These are phyloP conservation scores for Pegea sp. DNA, from an alignment of 23 tunicate species.

Conservation along the genomic window DNA sequence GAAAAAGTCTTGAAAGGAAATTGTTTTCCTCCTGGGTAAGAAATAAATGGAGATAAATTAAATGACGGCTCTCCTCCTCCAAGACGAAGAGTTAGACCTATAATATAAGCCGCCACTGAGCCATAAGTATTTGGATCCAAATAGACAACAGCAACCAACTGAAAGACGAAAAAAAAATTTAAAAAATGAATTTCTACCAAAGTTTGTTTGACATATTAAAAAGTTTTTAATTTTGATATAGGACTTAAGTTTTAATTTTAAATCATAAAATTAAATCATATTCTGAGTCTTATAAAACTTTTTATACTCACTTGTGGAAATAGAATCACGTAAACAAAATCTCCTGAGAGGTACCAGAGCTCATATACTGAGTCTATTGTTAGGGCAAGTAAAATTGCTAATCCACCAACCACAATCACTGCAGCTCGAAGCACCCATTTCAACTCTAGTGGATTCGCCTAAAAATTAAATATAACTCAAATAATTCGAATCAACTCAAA, in stretches of 20 bases:
- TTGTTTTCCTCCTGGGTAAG: conserved; percentile 35
- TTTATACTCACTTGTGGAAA: conserved; percentile 56
- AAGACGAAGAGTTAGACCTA: conserved; percentile 38
- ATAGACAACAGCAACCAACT: conserved; percentile 41
- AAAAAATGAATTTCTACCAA: too few species aligned
- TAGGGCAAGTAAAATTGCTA: conserved; percentile 35
- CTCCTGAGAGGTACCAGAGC: conserved; percentile 39
- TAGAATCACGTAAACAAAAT: conserved; percentile 59
- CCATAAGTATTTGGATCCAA: conserved; percentile 81
- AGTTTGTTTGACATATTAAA: too few species aligned
- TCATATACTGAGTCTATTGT: conserved; percentile 62
- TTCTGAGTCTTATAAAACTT: not conserved
- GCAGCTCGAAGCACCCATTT: conserved; percentile 41
- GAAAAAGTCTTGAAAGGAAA: conserved; percentile 66
- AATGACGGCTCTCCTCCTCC: conserved; percentile 65
- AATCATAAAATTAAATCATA: not conserved
- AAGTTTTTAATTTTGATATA: not conserved
- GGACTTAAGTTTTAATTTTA: not conserved
- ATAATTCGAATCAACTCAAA: not conserved
- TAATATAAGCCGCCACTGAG: conserved; percentile 29
- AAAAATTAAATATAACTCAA: not conserved
- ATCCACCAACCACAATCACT: conserved; percentile 24
- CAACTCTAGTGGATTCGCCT: conserved; percentile 52
- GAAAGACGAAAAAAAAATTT: not conserved
- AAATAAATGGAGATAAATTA: conserved; percentile 29